Evolutionary conservation across 2,113 vertebrate genomes (phyloP), one percentile per base, ranked within the genome.

Genomic region (Beaufortia kweichowensis): DNA sequence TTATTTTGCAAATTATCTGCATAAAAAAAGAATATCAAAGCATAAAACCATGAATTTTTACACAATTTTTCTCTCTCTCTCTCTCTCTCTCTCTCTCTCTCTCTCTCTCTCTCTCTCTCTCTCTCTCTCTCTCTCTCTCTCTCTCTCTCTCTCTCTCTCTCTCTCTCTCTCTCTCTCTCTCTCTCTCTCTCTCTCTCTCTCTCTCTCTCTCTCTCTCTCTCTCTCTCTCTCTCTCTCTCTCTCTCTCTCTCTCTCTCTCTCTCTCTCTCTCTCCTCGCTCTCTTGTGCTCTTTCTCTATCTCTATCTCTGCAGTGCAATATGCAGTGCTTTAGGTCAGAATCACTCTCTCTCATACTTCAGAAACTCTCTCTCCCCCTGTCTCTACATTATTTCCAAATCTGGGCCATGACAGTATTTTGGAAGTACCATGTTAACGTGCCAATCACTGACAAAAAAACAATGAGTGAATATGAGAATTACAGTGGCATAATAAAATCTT

Each of bases 241-340:
- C 28, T 12, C n/a, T 17, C 55, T 33, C 55, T 7, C 46, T 57
- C 33, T 3, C 3, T 76, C 78, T 64, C 67, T 76, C 39, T 23
- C 0, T 57, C 29, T 43, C n/a, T 24, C 24, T 64, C n/a, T 39
- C 35, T 39, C 35, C 35, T 39, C 9, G 19, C 21, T 21, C 77
- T 61, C 73, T 81, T 60, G 59, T 79, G 76, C 81, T 92, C 88
- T 88, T 90, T 87, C 89, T 89, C 91, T 90, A n/a, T n/a, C n/a
- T n/a, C n/a, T 92, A 91, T 92, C 91, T 88, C 84, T 48, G 41
- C 79, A 79, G 77, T 89, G 83, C 88, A 87, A 84, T 82, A 81
- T 81, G 29, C 67, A 35, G 80, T 83, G 83, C 57, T 80, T 77
- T 81, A 66, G 46, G 80, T 84, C 61, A 41, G 57, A 85, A 77